These are phyloP conservation scores for Neolamprologus kungweensis DNA, from an alignment of 2,113 vertebrate species.

Conservation along the genomic window DNA sequence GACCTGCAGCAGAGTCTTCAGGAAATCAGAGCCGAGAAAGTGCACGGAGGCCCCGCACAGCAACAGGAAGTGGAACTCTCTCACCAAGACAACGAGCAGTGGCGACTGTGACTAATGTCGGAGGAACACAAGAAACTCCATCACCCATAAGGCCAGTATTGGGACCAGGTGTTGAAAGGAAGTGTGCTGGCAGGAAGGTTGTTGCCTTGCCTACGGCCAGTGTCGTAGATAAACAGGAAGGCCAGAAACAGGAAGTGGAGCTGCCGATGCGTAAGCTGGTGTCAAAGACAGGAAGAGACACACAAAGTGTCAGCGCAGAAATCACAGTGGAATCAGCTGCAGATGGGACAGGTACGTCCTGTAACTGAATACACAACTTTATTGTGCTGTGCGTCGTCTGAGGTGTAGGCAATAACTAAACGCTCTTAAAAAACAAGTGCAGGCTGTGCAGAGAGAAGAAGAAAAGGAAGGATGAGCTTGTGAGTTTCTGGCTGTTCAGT, in stretches of 20 bases:
- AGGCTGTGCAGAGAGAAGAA: not conserved
- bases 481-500: not conserved
- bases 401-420: not conserved
- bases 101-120: not conserved
- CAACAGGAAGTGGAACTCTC: not conserved
- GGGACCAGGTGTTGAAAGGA: not conserved
- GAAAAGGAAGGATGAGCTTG: not conserved
- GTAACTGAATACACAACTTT: not conserved
- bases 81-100: not conserved
- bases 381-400: not conserved
- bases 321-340: not conserved
- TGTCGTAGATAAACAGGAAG: conserved; percentile 47
- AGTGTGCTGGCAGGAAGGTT: not conserved
- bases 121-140: not conserved
- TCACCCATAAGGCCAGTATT: not conserved
- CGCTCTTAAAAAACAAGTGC: not conserved
- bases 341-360: conserved; percentile 4
- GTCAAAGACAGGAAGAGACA: not conserved
- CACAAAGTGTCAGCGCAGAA: not conserved
- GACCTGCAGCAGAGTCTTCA: not conserved
- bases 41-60: not conserved
- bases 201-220: not conserved
- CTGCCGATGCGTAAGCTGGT: not conserved
- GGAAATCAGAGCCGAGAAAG: not conserved
- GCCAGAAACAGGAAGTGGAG: conserved; percentile 20